Percentiles rank a stretch among this genome's conserved stretches.
Conservation (phyloP, 2,113 vertebrate genomes). For the Mus spicilegus region DNA sequence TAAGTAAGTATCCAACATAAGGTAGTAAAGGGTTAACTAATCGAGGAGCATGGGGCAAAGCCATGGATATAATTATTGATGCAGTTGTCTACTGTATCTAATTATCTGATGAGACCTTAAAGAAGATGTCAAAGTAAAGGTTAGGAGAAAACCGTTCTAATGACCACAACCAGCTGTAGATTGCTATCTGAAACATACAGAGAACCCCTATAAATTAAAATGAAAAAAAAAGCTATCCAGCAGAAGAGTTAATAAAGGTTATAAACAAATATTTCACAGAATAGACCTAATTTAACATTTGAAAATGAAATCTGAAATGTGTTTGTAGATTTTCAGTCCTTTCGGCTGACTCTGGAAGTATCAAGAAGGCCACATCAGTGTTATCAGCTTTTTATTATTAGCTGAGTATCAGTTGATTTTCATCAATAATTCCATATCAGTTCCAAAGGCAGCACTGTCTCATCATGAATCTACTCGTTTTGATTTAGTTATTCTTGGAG, state of each 20-base stretch:
- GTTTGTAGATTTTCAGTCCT: neutral
- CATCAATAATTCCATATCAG: neutral
- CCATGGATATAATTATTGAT: neutral
- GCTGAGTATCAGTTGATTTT: neutral
- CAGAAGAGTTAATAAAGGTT: neutral
- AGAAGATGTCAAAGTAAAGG: neutral
- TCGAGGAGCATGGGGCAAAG: neutral
- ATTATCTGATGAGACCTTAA: neutral
- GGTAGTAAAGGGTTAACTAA: neutral
- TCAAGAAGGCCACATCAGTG: neutral
- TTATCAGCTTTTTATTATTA: neutral
- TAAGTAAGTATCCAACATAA: neutral
- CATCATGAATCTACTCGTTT: neutral
- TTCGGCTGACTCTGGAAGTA: neutral
- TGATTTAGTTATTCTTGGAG: neutral
- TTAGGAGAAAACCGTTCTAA: neutral
- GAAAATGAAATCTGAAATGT: neutral
- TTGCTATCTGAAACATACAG: neutral
- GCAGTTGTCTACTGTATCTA: neutral
- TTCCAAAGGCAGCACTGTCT: neutral
- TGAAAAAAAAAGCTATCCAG: neutral
- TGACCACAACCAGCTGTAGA: neutral
- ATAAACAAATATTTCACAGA: neutral
- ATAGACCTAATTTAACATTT: neutral
- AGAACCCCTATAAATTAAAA: neutral